Conservation (phyloP, 2,113 vertebrate species). For the Ardeotis arabs region DNA sequence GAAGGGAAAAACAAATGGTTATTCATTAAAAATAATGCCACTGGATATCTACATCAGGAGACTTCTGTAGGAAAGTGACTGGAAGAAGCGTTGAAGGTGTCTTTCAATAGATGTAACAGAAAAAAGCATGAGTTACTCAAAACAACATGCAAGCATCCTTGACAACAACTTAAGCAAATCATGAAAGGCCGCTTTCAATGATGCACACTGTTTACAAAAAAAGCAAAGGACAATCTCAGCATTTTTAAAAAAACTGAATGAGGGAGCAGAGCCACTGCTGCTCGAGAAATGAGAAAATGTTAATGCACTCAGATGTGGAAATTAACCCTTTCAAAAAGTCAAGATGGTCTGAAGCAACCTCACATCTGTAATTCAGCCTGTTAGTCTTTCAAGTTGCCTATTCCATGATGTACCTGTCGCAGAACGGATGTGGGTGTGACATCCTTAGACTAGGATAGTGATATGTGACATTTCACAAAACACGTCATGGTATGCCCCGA, state of each 20-base stretch:
- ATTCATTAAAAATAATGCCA: slow-evolving; percentile 26
- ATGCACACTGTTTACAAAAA: background rate
- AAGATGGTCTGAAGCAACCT: background rate
- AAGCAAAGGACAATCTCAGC: background rate
- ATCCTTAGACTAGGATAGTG: background rate
- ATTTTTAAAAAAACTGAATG: background rate
- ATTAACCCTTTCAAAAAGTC: background rate
- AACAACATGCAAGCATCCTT: background rate
- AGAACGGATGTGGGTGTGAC: background rate
- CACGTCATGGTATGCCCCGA: background rate
- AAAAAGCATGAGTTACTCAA: background rate
- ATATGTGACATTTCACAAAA: background rate
- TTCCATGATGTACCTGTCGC: background rate
- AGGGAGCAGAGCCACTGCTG: background rate
- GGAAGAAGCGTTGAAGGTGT: background rate
- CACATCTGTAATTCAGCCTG: background rate
- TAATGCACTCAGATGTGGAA: background rate
- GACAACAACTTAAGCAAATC: background rate
- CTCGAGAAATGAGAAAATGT: background rate
- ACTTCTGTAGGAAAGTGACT: background rate
- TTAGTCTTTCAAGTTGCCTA: background rate
- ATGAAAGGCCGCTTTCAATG: background rate
- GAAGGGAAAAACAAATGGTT: background rate
- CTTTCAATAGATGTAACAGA: background rate
- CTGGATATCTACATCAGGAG: background rate